Conservation (phyloP, 1,140 invertebrate species). For the Drosophila murphyi region DNA sequence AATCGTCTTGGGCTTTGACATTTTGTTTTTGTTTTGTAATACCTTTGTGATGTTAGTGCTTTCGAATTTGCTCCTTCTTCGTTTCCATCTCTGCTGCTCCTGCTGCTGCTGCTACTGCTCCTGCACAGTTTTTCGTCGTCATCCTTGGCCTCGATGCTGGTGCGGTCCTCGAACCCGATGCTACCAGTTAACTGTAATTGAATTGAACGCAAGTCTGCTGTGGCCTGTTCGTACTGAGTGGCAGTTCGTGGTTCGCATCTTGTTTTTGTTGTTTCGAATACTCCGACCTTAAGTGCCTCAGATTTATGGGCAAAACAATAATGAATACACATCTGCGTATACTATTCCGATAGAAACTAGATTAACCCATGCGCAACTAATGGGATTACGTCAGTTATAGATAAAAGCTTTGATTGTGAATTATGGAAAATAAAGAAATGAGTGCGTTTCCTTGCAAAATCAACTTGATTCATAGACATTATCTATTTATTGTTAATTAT, state of each 20-base stretch:
- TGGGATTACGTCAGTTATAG: conserved; percentile 20
- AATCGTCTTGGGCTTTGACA: conserved; percentile 84
- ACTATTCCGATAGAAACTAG: conserved; percentile 19
- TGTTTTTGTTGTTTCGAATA: conserved; percentile 2
- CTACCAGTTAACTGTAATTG: conserved; percentile 76
- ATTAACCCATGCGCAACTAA: conserved; percentile 2
- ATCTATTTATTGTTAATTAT: too few species aligned
- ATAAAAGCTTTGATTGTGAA: neutral
- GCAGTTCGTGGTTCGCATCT: neutral
- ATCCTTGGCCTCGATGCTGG: conserved; percentile 4
- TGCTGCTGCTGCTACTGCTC: neutral
- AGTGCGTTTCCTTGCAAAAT: neutral
- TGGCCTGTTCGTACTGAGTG: conserved; percentile 5
- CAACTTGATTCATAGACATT: neutral
- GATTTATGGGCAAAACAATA: conserved; percentile 48
- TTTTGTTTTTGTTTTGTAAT: conserved; percentile 84
- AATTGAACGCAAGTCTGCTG: conserved; percentile 58
- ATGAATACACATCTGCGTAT: conserved; percentile 30
- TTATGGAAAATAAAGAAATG: neutral
- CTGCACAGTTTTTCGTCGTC: neutral
- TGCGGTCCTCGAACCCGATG: conserved; percentile 11
- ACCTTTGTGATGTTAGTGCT: conserved; percentile 81
- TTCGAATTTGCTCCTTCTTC: conserved; percentile 40
- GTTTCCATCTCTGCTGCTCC: neutral
- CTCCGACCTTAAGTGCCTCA: conserved; percentile 25